phyloP scores from a whole-genome alignment of 1,140 invertebrate species.

The Zaprionus tsacasi region DNA sequence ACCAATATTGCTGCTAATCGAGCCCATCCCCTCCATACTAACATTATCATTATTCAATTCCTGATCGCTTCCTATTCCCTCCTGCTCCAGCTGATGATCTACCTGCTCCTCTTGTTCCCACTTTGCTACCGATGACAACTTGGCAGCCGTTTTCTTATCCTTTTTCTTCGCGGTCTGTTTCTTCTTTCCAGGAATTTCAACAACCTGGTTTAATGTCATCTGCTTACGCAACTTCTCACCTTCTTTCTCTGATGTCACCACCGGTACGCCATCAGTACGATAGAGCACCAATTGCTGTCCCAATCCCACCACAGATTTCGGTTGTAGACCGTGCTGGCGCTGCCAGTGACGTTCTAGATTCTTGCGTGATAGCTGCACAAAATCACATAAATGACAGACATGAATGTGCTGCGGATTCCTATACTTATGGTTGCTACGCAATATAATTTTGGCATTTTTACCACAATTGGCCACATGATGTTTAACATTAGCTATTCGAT shows the following conservation, averaged over 20 bases:
- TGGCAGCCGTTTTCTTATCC: neutral
- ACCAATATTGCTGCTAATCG: neutral
- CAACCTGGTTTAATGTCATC: neutral
- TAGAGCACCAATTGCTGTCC: conserved; percentile 39
- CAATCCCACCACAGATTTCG: neutral
- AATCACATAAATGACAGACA: conserved; percentile 87
- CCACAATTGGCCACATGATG: conserved; percentile 35
- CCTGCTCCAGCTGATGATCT: neutral
- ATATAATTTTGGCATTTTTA: neutral
- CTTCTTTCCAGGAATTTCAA: neutral
- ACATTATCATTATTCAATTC: neutral
- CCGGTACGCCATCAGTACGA: neutral
- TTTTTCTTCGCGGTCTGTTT: neutral
- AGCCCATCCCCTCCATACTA: neutral
- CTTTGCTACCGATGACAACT: neutral
- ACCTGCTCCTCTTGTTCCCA: neutral
- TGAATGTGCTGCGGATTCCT: conserved; percentile 62
- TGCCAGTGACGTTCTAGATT: conserved; percentile 85
- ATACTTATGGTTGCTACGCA: neutral
- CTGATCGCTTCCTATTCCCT: neutral
- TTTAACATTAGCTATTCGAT: neutral
- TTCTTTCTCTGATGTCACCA: neutral
- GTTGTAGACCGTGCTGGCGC: conserved; percentile 81
- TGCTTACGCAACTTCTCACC: neutral
- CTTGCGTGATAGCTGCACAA: conserved; percentile 85